phyloP scores from a whole-genome alignment of 2,888 invertebrate genomes.

The Heliconius hortense region DNA sequence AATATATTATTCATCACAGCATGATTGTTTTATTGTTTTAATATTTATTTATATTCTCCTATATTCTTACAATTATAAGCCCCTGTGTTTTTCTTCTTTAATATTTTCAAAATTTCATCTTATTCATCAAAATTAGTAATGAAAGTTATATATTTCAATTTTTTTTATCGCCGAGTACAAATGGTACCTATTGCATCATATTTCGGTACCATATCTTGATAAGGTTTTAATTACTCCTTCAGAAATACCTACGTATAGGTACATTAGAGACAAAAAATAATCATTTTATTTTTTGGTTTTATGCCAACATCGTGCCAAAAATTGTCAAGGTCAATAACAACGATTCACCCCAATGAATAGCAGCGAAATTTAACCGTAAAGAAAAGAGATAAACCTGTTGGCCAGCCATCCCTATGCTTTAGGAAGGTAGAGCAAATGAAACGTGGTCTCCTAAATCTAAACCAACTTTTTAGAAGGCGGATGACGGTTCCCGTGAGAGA shows the following conservation, averaged over 20 bases:
- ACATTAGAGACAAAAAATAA: not conserved
- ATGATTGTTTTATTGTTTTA: constrained; percentile 43
- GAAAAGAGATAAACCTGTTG: constrained; percentile 22
- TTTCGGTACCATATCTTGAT: not conserved
- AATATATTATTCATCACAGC: constrained; percentile 44
- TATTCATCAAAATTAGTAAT: not conserved
- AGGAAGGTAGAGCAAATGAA: constrained; percentile 2
- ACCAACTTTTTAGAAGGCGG: constrained; percentile 11
- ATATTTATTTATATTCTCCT: not conserved
- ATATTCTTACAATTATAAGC: not conserved
- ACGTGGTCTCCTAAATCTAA: constrained; percentile 15
- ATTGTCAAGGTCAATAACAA: constrained; percentile 19
- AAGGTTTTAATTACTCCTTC: not conserved
- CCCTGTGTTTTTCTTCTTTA: not conserved
- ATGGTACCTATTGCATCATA: constrained; percentile 2
- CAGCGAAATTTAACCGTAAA: constrained; percentile 17
- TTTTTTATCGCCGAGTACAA: not conserved
- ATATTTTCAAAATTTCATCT: too few relatives aligned
- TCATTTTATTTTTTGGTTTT: constrained; percentile 12
- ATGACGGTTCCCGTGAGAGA: constrained; percentile 13
- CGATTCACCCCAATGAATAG: constrained; percentile 18
- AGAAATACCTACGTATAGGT: constrained; percentile 21
- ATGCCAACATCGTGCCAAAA: constrained; percentile 17
- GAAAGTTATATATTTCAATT: not conserved
- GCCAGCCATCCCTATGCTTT: constrained; percentile 19